These are phyloP conservation scores for Hylyphantes graminicola DNA, from an alignment of 1,140 invertebrate species.

Conservation along the genomic window DNA sequence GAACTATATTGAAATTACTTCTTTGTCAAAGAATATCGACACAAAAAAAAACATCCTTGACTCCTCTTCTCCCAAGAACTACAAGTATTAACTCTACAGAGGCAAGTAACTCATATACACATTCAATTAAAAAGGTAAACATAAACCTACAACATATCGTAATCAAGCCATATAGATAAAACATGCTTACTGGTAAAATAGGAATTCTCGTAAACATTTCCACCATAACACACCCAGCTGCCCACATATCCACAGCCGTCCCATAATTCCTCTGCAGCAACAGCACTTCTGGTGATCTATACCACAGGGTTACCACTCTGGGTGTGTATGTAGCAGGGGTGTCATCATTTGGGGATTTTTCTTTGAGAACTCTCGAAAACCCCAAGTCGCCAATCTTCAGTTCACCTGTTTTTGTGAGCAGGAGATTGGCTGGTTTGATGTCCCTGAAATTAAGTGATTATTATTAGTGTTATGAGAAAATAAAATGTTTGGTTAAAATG, in stretches of 20 bases:
- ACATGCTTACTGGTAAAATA: constrained; percentile 72
- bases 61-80: too few species aligned
- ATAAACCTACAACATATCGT: too few species aligned
- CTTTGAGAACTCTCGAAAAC: constrained; percentile 89
- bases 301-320: constrained; percentile 97
- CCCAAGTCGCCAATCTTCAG: constrained; percentile 93
- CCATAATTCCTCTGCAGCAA: constrained; percentile 96
- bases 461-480: too few species aligned
- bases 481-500: too few species aligned
- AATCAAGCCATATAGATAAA: too few species aligned
- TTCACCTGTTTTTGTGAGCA: constrained; percentile 82
- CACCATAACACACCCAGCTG: constrained; percentile 89
- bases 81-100: too few species aligned
- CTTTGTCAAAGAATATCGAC: too few species aligned
- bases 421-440: constrained; percentile 81
- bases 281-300: constrained; percentile 86
- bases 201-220: constrained; percentile 97
- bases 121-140: too few species aligned
- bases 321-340: constrained; percentile 81
- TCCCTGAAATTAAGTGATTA: constrained; percentile 84
- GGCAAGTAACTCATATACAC: too few species aligned
- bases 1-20: too few species aligned
- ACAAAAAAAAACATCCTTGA: too few species aligned
- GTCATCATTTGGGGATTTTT: constrained; percentile 62
- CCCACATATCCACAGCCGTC: constrained; percentile 97